These are phyloP conservation scores for Ypsolopha sequella DNA, from an alignment of 2,888 invertebrate genomes.

Conservation along the genomic window DNA sequence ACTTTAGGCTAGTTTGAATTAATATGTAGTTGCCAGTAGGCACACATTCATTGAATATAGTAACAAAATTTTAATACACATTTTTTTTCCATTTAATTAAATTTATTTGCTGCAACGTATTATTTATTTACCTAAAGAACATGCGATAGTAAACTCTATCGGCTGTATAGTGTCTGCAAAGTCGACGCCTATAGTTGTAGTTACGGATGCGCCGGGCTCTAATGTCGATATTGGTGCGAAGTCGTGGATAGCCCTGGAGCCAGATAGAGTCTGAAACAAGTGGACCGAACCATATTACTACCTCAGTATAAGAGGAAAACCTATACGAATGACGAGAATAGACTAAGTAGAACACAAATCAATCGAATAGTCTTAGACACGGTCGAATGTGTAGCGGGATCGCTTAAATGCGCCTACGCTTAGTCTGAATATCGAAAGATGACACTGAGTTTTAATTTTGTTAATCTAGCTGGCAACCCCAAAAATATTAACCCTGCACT, in stretches of 20 bases:
- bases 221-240: constrained; percentile 69
- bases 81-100: no score
- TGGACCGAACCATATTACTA: neutral
- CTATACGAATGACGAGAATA: neutral
- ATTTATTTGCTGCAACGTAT: neutral
- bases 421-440: no score
- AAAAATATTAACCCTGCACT: no score
- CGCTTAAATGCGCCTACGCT: no score
- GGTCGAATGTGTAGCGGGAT: no score
- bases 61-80: no score
- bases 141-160: constrained; percentile 81
- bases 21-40: no score
- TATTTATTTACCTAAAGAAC: constrained; percentile 60
- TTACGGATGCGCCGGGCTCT: constrained; percentile 72
- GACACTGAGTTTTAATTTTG: no score
- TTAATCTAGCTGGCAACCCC: no score
- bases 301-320: no score
- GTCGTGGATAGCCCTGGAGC: constrained; percentile 41
- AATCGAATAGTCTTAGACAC: neutral
- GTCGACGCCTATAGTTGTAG: constrained; percentile 85
- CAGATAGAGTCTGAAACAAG: constrained; percentile 33
- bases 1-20: no score
- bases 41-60: no score
- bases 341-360: neutral
- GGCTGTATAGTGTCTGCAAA: constrained; percentile 95